Percentiles rank a stretch among this genome's conserved stretches.
These are phyloP conservation scores for Champsocephalus esox DNA, from an alignment of 2,797 vertebrate genomes.

Conservation along the genomic window DNA sequence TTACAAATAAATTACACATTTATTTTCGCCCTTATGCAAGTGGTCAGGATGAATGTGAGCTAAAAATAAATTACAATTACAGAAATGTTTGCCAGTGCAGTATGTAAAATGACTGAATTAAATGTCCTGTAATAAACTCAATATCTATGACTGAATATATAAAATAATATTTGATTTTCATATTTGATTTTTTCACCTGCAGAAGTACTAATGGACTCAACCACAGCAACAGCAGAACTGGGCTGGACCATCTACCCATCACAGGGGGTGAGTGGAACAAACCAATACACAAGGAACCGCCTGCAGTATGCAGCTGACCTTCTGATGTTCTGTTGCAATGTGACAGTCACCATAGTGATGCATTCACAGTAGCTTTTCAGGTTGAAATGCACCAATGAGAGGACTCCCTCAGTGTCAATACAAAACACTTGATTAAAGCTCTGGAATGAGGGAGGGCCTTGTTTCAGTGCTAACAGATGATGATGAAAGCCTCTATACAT, in stretches of 20 bases:
- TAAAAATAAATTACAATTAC: not conserved
- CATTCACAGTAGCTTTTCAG: not conserved
- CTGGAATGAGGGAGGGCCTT: no score
- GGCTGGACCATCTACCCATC: slow-evolving; percentile 94
- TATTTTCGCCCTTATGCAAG: no score
- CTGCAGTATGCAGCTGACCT: not conserved
- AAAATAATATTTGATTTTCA: not conserved
- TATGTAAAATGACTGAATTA: not conserved
- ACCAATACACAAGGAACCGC: not conserved
- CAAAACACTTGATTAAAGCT: no score
- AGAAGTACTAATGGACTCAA: slow-evolving; percentile 98
- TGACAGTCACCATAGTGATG: not conserved
- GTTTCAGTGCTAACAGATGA: not conserved
- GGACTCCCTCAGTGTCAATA: no score
- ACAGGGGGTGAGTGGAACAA: slow-evolving; percentile 89
- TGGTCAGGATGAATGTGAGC: not conserved
- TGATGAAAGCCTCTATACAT: not conserved
- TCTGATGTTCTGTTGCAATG: not conserved
- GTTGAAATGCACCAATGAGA: not conserved
- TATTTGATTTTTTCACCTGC: slow-evolving; percentile 45
- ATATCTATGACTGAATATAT: not conserved
- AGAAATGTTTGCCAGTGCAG: not conserved
- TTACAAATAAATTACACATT: no score
- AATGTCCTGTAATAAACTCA: not conserved
- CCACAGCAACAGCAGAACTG: slow-evolving; percentile 95